phyloP scores from a whole-genome alignment of 2,888 invertebrate species.

The Baronia brevicornis region DNA sequence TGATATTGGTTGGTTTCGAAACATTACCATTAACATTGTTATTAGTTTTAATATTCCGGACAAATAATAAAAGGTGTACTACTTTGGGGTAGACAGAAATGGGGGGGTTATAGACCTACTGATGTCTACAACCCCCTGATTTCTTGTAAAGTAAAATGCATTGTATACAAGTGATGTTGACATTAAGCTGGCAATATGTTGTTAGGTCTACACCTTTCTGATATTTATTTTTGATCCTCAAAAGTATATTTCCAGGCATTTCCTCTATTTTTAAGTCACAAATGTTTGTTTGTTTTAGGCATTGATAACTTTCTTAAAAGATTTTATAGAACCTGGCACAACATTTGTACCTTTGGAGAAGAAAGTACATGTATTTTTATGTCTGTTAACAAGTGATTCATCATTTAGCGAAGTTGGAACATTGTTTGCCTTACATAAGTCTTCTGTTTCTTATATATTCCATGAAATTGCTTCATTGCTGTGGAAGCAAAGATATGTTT shows the following conservation, averaged over 20 bases:
- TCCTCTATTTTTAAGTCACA: no score
- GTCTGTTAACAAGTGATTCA: slow-evolving; percentile 47
- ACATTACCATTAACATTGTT: not conserved
- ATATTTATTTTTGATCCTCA: slow-evolving; percentile 8
- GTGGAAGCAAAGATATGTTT: slow-evolving; percentile 44
- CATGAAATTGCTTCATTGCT: slow-evolving; percentile 50
- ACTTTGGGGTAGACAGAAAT: no score
- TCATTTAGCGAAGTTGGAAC: slow-evolving; percentile 54
- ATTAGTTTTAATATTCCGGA: not conserved
- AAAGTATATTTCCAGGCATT: no score
- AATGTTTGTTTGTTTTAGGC: no score
- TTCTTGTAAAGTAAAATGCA: no score
- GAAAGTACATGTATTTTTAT: slow-evolving; percentile 61
- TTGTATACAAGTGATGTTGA: no score
- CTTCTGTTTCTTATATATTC: slow-evolving; percentile 55
- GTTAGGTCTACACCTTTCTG: no score
- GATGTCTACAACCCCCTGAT: no score
- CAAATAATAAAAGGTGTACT: not conserved
- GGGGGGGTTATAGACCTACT: no score
- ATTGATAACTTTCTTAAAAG: slow-evolving; percentile 41
- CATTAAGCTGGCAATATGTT: not conserved
- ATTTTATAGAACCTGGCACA: slow-evolving; percentile 32
- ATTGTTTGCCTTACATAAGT: slow-evolving; percentile 56
- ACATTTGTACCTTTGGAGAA: slow-evolving; percentile 48
- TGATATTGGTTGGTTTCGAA: no score